Base-by-base conservation (phyloP, 2,888 invertebrate genomes). In the Bellardia pandia region DNA sequence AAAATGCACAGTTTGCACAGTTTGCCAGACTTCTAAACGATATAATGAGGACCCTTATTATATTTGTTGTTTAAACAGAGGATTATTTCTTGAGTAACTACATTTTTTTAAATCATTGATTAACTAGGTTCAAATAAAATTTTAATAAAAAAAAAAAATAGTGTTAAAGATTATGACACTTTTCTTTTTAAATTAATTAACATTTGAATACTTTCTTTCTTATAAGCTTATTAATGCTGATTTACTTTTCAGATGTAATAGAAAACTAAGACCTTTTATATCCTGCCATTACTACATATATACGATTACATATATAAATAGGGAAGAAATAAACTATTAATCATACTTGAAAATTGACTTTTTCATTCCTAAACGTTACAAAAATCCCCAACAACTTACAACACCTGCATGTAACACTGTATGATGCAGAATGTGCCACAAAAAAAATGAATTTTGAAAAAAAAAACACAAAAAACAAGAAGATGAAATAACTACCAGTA, bases 361-460 rank as follows among this genome's bases (percentile, higher is more conserved):
- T 62, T 53, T 58, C 8, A 11, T 69, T 42, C 11, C 11, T 4
- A 6, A 76, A 71, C 16, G 76, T 83, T 83, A 83, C 82, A 76
- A 83, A 83, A 71, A 16, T 76, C 37, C 7, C 58, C 45, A 62
- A n/a, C 53, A 83, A 83, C 76, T 33, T 71, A 83, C 76, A 76
- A 83, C 76, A 83, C 76, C 82, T 83, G 69, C 82, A 69, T n/a
- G 9, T 16, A 71, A 71, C 76, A 30, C 48, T 37, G 74, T 75
- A 75, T 40, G 74, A 68, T 75, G 66, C 81, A 81, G 37, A 75
- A 51, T 75, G 58, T 75, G 45, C n/a, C 58, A 66, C 66, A 81
- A 45, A 45, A 66, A 56, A 81, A 37, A 62, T 37, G 37, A 62
- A 14, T 56, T 16, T 23, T 14, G 40, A 33, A 74, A 60, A 56